phyloP scores from a whole-genome alignment of 2,888 invertebrate genomes.

The Macrosiphum euphorbiae region DNA sequence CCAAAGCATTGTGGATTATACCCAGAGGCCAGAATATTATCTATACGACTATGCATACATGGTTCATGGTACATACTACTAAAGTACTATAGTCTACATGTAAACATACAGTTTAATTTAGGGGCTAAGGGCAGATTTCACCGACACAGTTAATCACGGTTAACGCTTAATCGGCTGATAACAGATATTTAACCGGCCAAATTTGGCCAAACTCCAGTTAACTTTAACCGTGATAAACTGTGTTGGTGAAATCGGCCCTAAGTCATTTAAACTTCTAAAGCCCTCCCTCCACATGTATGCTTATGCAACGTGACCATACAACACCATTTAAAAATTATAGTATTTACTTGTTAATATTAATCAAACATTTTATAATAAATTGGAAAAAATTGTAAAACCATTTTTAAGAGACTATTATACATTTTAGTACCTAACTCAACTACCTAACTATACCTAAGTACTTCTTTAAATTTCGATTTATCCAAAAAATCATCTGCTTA shows the following conservation, averaged over 20 bases:
- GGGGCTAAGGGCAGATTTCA: too few species aligned
- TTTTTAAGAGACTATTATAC: not conserved
- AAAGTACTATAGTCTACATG: too few species aligned
- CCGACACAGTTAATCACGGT: too few species aligned
- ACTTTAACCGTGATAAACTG: too few species aligned
- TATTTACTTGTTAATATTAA: not conserved
- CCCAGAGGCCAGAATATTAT: not conserved
- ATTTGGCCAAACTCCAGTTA: too few species aligned
- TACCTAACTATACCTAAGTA: not conserved
- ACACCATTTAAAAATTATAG: not conserved
- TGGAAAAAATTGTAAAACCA: not conserved
- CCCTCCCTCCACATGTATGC: not conserved
- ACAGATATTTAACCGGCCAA: too few species aligned
- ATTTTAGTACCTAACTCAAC: not conserved
- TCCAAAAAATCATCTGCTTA: not conserved
- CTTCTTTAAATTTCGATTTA: not conserved
- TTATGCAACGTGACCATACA: not conserved
- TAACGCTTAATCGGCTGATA: too few species aligned
- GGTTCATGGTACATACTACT: not conserved
- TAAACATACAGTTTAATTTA: too few species aligned
- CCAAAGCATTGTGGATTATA: not conserved
- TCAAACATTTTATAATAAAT: not conserved
- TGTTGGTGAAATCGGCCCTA: too few species aligned
- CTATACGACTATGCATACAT: not conserved
- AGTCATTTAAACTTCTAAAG: not conserved